Evolutionary conservation across 2,797 vertebrate species (phyloP).

Genomic region (Pitangus sulphuratus): DNA sequence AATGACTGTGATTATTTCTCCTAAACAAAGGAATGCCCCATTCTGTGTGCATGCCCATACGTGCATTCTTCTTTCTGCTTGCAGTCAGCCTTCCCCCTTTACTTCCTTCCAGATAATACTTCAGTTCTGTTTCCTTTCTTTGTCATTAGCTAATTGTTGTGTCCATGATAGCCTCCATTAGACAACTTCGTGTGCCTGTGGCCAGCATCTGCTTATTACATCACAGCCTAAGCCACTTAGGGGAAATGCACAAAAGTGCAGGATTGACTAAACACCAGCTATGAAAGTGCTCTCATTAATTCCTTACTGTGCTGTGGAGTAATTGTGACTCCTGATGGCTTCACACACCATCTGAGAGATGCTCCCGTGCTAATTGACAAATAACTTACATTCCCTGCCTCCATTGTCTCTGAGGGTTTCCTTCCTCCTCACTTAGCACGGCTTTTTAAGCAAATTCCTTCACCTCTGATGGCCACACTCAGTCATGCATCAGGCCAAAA

Average conservation of each 20-base stretch:
- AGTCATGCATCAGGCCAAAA: neutral
- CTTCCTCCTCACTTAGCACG: neutral
- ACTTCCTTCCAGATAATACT: neutral
- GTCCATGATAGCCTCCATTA: neutral
- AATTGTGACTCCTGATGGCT: neutral
- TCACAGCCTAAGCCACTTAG: neutral
- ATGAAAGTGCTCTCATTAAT: neutral
- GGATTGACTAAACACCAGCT: neutral
- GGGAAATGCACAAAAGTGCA: neutral
- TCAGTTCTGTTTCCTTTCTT: neutral
- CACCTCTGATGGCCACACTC: neutral
- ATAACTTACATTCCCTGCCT: neutral
- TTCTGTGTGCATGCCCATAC: neutral
- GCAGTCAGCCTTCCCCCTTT: neutral
- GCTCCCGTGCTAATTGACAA: neutral
- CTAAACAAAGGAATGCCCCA: neutral
- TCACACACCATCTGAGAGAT: neutral
- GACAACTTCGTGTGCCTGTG: neutral
- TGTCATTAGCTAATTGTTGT: neutral
- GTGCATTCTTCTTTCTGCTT: neutral
- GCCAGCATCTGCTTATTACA: neutral
- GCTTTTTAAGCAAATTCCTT: conserved; percentile 27
- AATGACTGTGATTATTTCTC: neutral
- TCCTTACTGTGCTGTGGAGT: neutral
- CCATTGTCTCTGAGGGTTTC: neutral